phyloP scores from a whole-genome alignment of 2,797 vertebrate species.

The Varecia variegata region DNA sequence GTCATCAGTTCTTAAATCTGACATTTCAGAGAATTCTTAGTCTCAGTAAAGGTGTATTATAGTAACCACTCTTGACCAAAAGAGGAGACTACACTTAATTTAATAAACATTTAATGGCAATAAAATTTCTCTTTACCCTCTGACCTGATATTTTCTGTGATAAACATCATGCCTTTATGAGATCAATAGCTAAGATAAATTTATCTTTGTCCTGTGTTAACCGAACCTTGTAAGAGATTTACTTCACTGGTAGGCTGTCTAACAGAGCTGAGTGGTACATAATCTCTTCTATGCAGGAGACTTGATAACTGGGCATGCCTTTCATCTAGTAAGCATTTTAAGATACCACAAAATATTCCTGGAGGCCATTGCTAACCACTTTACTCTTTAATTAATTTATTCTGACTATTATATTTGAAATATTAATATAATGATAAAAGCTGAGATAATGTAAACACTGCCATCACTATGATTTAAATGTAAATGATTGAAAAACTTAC shows the following conservation, averaged over 20 bases:
- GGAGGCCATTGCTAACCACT: neutral
- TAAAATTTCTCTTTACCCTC: neutral
- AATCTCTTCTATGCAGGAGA: neutral
- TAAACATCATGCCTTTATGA: neutral
- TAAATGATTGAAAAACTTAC: constrained; percentile 12
- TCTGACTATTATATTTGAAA: constrained; percentile 30
- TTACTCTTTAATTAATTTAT: constrained; percentile 46
- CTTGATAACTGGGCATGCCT: neutral
- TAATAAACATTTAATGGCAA: constrained; percentile 5
- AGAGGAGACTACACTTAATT: neutral
- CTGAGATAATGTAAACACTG: neutral
- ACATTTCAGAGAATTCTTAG: neutral
- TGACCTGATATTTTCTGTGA: neutral
- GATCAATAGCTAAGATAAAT: neutral
- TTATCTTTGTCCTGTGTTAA: neutral
- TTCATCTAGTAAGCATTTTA: neutral
- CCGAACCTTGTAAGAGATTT: neutral
- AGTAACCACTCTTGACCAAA: neutral
- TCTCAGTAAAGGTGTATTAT: neutral
- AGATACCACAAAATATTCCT: neutral
- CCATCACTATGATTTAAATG: neutral
- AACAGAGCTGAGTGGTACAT: neutral
- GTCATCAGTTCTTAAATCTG: neutral
- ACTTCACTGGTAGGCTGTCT: neutral
- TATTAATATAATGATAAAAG: constrained; percentile 24